A percentile compares a stretch with the other conserved stretches of the same genome.
Conservation (phyloP, 2,113 vertebrate genomes). For the Anoura caudifer region DNA sequence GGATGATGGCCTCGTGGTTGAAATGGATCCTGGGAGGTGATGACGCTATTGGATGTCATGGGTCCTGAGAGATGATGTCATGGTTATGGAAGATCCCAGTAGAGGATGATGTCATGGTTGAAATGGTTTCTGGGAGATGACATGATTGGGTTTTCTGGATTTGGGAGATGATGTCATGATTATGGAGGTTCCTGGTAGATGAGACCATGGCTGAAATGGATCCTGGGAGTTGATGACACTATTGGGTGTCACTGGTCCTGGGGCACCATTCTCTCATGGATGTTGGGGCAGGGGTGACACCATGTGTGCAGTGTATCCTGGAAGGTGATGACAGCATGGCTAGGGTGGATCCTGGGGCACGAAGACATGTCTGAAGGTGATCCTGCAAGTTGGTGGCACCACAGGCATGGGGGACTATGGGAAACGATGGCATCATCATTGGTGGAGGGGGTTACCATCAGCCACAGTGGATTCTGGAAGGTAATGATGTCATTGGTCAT, state of each 20-base stretch:
- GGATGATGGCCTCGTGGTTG: neutral
- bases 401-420: neutral
- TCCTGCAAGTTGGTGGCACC: neutral
- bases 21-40: neutral
- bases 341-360: neutral
- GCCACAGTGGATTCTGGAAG: neutral
- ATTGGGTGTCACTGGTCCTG: neutral
- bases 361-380: neutral
- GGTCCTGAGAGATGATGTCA: neutral
- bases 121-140: neutral
- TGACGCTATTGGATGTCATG: neutral
- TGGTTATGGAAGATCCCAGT: neutral
- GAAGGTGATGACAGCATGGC: no score
- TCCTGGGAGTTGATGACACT: neutral
- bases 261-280: neutral
- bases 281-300: neutral
- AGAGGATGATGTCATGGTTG: neutral
- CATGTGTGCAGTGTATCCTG: neutral
- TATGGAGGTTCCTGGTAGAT: neutral
- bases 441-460: neutral
- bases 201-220: neutral
- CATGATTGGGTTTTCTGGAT: neutral
- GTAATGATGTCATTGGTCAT: neutral
- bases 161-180: neutral
- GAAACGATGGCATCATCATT: neutral